These are phyloP conservation scores for Amblyteles armatorius DNA, from an alignment of 2,888 invertebrate genomes.

Conservation along the genomic window DNA sequence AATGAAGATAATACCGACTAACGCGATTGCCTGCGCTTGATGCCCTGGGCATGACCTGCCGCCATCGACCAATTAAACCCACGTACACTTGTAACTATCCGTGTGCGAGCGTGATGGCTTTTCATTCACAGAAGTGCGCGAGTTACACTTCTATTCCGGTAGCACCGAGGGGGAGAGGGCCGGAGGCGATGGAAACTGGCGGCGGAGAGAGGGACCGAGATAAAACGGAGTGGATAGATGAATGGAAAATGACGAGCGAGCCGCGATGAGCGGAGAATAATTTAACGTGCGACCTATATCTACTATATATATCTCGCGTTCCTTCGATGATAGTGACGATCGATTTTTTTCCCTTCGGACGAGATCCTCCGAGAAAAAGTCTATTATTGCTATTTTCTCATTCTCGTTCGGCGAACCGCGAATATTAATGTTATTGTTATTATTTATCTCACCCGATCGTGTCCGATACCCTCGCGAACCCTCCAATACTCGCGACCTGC, in stretches of 20 bases:
- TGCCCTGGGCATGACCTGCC: conserved; percentile 16
- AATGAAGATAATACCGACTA: conserved; percentile 24
- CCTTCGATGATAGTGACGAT: background rate
- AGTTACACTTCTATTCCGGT: conserved; percentile 37
- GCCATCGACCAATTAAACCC: conserved; percentile 41
- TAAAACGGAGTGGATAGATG: conserved; percentile 8
- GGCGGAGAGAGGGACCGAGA: background rate
- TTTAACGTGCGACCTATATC: conserved; percentile 34
- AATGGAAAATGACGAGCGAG: conserved; percentile 26
- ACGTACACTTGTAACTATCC: background rate
- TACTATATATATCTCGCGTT: background rate
- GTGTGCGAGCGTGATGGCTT: conserved; percentile 9
- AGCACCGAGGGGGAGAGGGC: background rate
- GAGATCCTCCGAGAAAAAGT: background rate
- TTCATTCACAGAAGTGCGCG: conserved; percentile 43
- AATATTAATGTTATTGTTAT: conserved; percentile 87
- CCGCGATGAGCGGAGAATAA: background rate
- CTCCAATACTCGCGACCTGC: background rate
- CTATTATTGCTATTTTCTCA: conserved; percentile 1
- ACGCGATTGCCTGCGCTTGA: background rate
- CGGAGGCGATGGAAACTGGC: background rate
- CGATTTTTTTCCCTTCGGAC: background rate
- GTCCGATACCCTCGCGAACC: background rate
- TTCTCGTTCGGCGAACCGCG: background rate
- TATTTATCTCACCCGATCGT: conserved; percentile 12